A percentile compares a stretch with the other conserved stretches of the same genome.
phyloP scores from a whole-genome alignment of 2,113 vertebrate species.

The Chloropsis cyanopogon region DNA sequence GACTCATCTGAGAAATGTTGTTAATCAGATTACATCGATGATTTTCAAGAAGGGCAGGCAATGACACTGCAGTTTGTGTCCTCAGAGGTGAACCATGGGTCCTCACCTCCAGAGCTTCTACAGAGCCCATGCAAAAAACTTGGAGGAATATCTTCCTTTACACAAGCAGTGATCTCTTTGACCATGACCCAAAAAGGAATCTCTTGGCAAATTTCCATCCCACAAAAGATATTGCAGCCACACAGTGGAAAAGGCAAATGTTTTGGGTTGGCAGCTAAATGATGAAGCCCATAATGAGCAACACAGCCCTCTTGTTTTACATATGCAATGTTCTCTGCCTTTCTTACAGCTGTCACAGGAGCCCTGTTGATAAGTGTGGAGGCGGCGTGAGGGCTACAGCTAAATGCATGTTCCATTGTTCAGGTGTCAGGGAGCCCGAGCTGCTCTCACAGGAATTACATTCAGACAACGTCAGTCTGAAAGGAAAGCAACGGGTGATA shows the following conservation, averaged over 20 bases:
- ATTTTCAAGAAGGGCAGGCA: neutral
- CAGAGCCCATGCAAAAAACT: neutral
- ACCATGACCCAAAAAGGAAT: neutral
- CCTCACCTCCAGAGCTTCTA: neutral
- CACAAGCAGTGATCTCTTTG: neutral
- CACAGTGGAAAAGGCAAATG: neutral
- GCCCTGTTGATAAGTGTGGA: neutral
- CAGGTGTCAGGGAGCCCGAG: conserved; percentile 51
- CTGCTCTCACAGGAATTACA: neutral
- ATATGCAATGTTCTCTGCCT: conserved; percentile 38
- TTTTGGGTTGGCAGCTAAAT: conserved; percentile 38
- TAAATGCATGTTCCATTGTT: conserved; percentile 59
- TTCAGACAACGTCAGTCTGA: conserved; percentile 14
- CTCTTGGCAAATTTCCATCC: neutral
- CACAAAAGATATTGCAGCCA: neutral
- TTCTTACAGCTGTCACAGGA: conserved; percentile 57
- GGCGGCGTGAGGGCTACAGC: conserved; percentile 39
- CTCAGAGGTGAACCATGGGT: neutral
- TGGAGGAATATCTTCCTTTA: neutral
- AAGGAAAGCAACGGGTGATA: neutral
- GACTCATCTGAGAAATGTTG: neutral
- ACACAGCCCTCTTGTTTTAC: conserved; percentile 34
- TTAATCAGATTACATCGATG: neutral
- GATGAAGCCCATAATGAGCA: conserved; percentile 25
- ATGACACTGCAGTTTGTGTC: neutral